Percentiles rank a stretch among this genome's conserved stretches.
Evolutionary conservation across 2,888 invertebrate genomes (phyloP).

Genomic region (Melanargia galathea): DNA sequence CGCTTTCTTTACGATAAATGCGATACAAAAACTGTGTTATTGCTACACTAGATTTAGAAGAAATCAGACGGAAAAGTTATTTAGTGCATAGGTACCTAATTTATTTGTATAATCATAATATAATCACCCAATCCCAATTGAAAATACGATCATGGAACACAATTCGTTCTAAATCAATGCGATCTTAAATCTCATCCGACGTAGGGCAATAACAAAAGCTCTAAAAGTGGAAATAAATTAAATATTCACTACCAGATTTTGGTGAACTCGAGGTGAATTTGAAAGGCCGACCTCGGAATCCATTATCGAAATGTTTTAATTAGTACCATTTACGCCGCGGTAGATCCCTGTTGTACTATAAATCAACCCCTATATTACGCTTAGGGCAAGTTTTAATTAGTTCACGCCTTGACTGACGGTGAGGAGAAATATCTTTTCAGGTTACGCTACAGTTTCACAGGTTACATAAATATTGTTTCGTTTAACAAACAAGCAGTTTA

Average conservation of each 20-base stretch:
- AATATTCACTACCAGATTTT: slow-evolving; percentile 34
- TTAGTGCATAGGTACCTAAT: background rate
- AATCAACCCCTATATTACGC: slow-evolving; percentile 53
- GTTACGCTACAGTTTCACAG: background rate
- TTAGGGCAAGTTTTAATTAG: slow-evolving; percentile 47
- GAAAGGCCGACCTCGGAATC: slow-evolving; percentile 44
- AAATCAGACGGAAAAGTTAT: no score
- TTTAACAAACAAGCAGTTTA: slow-evolving; percentile 3
- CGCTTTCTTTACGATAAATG: background rate
- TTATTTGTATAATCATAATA: background rate
- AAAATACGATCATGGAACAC: background rate
- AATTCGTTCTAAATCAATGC: background rate
- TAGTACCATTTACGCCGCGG: slow-evolving; percentile 56
- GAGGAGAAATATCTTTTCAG: slow-evolving; percentile 36
- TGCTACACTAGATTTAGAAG: background rate
- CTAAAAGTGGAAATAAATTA: slow-evolving; percentile 21
- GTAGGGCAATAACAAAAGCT: slow-evolving; percentile 17
- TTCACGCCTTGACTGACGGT: slow-evolving; percentile 33
- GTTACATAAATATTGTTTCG: slow-evolving; percentile 9
- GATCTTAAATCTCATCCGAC: background rate
- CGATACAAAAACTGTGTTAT: background rate
- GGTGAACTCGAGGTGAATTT: slow-evolving; percentile 38
- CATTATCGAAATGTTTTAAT: slow-evolving; percentile 63
- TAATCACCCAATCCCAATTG: background rate
- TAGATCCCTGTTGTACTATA: slow-evolving; percentile 53